These are phyloP conservation scores for Taphrorychus bicolor DNA, from an alignment of 2,888 invertebrate genomes.

Conservation along the genomic window DNA sequence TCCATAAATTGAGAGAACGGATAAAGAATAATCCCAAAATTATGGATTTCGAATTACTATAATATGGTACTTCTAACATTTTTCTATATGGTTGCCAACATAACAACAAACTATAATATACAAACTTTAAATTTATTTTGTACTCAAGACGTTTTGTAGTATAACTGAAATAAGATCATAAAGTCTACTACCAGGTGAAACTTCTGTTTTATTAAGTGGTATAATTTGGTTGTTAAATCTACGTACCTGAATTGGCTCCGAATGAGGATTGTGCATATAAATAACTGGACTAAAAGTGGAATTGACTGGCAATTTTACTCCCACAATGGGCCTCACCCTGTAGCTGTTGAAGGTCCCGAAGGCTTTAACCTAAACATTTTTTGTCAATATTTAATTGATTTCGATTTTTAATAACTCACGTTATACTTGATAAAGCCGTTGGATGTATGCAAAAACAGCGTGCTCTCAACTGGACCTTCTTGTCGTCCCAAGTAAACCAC, in stretches of 20 bases:
- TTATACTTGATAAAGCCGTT: slow-evolving; percentile 89
- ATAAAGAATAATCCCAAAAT: too few species aligned
- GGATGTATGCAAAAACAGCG: slow-evolving; percentile 92
- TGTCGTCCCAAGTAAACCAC: slow-evolving; percentile 94
- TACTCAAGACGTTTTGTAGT: too few species aligned
- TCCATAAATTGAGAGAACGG: too few species aligned
- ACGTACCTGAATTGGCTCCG: slow-evolving; percentile 82
- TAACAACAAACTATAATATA: too few species aligned
- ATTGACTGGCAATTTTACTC: slow-evolving; percentile 90
- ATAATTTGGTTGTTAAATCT: background rate
- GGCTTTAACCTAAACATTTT: slow-evolving; percentile 74
- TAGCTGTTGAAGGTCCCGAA: slow-evolving; percentile 90
- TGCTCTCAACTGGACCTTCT: slow-evolving; percentile 86
- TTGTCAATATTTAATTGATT: too few species aligned
- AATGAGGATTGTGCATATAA: slow-evolving; percentile 93
- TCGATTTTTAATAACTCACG: slow-evolving; percentile 65
- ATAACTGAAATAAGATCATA: too few species aligned
- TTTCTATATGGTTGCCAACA: too few species aligned
- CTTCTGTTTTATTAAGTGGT: background rate
- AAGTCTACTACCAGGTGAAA: too few species aligned
- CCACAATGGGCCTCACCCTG: slow-evolving; percentile 88
- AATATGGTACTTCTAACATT: too few species aligned
- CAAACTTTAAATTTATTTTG: too few species aligned
- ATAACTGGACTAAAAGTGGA: slow-evolving; percentile 89
- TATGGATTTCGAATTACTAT: too few species aligned